Percentiles rank a stretch among this genome's conserved stretches.
Evolutionary conservation across 2,797 vertebrate genomes (phyloP).

Genomic region (Muscicapa comitata): DNA sequence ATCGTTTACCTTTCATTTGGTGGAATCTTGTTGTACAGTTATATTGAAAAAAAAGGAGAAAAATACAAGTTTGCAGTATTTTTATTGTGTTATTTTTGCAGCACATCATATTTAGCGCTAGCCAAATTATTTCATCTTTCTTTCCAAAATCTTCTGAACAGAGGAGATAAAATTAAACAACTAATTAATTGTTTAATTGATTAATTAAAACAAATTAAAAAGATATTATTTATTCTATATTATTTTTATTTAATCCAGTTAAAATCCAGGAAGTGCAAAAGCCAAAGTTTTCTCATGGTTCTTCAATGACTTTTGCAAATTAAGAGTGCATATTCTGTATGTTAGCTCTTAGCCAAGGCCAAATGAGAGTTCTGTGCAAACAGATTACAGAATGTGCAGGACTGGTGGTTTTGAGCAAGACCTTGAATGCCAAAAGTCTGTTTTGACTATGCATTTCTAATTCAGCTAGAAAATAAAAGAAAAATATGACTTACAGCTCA

Average conservation of each 20-base stretch:
- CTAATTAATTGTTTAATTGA: too few species aligned
- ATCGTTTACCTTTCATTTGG: background rate
- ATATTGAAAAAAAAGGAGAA: background rate
- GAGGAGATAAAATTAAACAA: too few species aligned
- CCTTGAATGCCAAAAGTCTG: background rate
- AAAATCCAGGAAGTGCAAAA: background rate
- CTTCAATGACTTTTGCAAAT: background rate
- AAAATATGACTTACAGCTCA: background rate
- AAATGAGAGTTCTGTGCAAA: background rate
- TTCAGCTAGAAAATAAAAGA: background rate
- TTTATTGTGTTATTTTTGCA: background rate
- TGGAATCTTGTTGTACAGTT: background rate
- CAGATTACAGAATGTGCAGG: background rate
- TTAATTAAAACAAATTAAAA: background rate
- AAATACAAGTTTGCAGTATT: background rate
- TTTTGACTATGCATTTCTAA: background rate
- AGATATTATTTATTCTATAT: background rate
- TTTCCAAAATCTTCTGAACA: background rate
- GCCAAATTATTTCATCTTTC: background rate
- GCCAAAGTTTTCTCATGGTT: background rate
- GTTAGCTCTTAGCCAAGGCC: background rate
- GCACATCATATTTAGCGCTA: background rate
- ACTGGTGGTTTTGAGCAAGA: background rate
- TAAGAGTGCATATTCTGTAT: background rate
- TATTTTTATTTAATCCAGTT: background rate